Percentiles rank a stretch among this genome's conserved stretches.
Conservation (phyloP, 2,113 vertebrate species). For the Malaclemys terrapin region DNA sequence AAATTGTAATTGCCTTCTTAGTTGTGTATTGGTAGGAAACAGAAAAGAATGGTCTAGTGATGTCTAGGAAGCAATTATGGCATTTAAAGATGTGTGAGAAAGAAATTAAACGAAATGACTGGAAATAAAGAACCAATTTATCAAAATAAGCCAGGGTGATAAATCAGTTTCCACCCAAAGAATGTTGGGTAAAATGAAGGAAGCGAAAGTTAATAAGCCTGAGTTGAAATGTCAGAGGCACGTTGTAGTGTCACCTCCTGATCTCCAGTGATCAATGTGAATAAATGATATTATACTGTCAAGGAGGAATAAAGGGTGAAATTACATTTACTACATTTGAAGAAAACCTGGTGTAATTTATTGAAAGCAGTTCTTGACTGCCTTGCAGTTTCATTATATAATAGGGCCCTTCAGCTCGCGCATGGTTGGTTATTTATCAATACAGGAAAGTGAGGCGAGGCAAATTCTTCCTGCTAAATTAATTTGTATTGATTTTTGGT, state of each 20-base stretch:
- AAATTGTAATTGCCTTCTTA: neutral
- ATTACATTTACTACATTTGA: neutral
- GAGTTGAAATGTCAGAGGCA: neutral
- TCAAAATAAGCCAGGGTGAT: neutral
- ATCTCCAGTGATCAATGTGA: neutral
- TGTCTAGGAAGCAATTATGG: neutral
- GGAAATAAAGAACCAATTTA: neutral
- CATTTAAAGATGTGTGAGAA: neutral
- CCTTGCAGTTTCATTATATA: neutral
- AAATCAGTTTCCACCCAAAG: neutral
- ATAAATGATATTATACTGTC: neutral
- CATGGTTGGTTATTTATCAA: neutral
- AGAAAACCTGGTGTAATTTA: neutral
- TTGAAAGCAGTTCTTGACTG: neutral
- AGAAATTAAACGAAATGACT: slow-evolving; percentile 21
- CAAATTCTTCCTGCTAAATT: neutral
- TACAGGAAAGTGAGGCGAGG: neutral
- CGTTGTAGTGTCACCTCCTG: neutral
- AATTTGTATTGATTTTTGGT: neutral
- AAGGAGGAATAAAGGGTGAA: neutral
- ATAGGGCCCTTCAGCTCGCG: neutral
- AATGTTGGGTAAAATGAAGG: neutral
- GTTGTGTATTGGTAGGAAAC: neutral
- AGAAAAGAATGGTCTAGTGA: neutral
- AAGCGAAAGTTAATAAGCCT: neutral